phyloP scores from a whole-genome alignment of 2,113 vertebrate genomes.

The Sterna hirundo region DNA sequence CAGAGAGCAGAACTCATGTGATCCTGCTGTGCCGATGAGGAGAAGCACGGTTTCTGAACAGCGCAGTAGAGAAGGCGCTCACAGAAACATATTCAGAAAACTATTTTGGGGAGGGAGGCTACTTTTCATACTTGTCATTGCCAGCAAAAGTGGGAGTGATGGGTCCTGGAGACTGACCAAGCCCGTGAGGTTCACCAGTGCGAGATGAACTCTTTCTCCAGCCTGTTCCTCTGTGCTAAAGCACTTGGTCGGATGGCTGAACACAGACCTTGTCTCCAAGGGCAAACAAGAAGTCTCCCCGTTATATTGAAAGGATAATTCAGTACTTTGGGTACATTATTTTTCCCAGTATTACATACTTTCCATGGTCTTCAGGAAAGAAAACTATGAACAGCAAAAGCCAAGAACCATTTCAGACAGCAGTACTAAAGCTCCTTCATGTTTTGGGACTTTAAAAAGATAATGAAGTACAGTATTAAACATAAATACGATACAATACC shows the following conservation, averaged over 20 bases:
- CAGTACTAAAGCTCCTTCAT: not conserved
- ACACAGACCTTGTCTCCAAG: not conserved
- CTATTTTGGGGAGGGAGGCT: not conserved
- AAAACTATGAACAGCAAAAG: not conserved
- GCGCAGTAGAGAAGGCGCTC: not conserved
- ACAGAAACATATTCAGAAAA: not conserved
- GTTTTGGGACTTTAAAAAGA: not conserved
- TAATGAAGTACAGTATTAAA: not conserved
- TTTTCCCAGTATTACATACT: not conserved
- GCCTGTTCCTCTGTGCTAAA: not conserved
- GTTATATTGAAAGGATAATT: not conserved
- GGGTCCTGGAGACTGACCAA: not conserved
- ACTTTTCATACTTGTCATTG: not conserved
- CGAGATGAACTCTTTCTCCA: not conserved
- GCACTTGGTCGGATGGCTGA: not conserved
- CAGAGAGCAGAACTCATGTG: not conserved
- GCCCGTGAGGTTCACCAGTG: not conserved
- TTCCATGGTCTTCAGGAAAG: not conserved
- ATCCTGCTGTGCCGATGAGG: not conserved
- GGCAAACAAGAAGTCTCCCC: not conserved
- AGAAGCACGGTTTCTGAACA: not conserved
- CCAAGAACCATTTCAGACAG: not conserved
- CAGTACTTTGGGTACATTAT: not conserved
- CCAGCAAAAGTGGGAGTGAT: not conserved
- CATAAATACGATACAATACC: slow-evolving; percentile 68